Evolutionary conservation across 2,888 invertebrate genomes (phyloP).

Genomic region (Phengaris arion): DNA sequence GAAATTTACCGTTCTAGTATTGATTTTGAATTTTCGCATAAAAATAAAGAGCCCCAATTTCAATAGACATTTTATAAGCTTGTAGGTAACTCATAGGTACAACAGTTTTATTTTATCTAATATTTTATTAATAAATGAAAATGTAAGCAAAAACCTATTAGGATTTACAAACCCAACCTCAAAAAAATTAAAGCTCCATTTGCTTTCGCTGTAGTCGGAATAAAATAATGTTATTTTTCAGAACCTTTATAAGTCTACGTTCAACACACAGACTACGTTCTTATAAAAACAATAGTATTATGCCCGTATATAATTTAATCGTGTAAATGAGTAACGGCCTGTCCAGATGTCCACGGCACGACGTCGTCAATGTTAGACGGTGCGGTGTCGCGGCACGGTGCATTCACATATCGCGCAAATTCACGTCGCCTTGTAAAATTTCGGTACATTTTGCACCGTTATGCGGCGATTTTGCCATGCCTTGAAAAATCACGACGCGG

Average conservation of each 20-base stretch:
- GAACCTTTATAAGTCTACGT: constrained; percentile 9
- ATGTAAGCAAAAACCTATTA: not conserved
- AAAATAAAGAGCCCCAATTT: not conserved
- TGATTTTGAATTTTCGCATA: not conserved
- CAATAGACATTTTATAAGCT: not conserved
- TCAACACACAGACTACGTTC: not conserved
- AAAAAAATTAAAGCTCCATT: not conserved
- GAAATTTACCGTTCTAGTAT: not conserved
- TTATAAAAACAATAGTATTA: constrained; percentile 24
- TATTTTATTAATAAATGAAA: constrained; percentile 1
- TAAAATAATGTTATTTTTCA: not conserved
- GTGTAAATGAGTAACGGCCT: constrained; percentile 33
- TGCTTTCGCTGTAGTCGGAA: not conserved
- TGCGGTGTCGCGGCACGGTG: no score
- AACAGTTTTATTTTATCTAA: not conserved
- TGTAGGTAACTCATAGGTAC: not conserved
- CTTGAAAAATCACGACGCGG: no score
- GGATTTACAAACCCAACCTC: not conserved
- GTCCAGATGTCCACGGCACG: no score
- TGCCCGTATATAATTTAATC: constrained; percentile 16
- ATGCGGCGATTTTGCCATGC: no score
- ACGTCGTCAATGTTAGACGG: no score
- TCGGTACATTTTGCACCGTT: no score
- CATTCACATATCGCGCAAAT: no score
- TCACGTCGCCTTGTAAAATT: no score